Evolutionary conservation across 2,797 vertebrate genomes (phyloP), one percentile per base, ranked within the genome.

Genomic region (Schizopygopsis pylzovi): DNA sequence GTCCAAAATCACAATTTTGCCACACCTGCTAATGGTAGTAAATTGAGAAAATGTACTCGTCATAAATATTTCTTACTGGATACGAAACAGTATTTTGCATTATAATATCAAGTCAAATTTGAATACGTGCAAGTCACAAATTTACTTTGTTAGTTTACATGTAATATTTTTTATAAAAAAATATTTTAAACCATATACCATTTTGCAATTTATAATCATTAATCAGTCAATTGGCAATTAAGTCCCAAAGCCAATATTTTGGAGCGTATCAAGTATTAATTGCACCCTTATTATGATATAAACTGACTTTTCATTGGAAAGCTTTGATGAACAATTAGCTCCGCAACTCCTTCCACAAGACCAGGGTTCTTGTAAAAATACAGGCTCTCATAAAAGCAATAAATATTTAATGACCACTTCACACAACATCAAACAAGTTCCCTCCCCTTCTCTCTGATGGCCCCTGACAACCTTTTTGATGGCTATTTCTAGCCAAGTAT

Each of bases 401-500:
- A 86, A 87, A 87, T 84, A 89, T 89, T 85, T 86, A 93, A 94
- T 90, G 89, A 92, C 87, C 90, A 90, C 87, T 94, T 92, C 89
- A 90, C 77, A 91, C 86, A 89, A 89, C 91, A 94, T 90, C 92
- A 94, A 94, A 94, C 91, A 89, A 92, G 87, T 90, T 85, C 90
- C 83, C 89, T 88, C 88, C 80, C 91, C 92, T 94, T 93, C 94
- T 91, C 92, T 95, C 94, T 92, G 91, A 96, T 95, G 94, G 94
- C 90, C 94, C 95, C 93, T 95, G 94, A 95, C 94, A 94, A 91
- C 86, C 89, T 92, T 97, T 97, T 96, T 96, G 94, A 96, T 95
- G 93, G 95, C 83, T 91, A 94, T 91, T 91, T 93, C 90, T 86
- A 88, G 93, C 93, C 92, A 91, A 91, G 91, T 78, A 91, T 93